Conservation (phyloP, 1,140 invertebrate genomes). For the Drosophila auraria region DNA sequence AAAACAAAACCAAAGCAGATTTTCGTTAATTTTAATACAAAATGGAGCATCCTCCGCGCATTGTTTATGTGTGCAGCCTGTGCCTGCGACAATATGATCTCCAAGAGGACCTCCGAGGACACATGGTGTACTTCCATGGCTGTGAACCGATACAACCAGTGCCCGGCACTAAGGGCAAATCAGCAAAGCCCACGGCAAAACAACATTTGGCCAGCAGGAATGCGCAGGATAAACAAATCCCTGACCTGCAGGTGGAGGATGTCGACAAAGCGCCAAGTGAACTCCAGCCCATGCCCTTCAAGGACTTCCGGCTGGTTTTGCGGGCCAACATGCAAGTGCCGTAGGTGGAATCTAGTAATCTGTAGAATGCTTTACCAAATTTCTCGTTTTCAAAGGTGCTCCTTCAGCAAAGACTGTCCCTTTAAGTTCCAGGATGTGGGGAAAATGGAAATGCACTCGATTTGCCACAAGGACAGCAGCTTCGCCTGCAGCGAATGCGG, state of each 20-base stretch:
- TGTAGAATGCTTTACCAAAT: background rate
- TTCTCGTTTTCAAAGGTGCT: conserved; percentile 81
- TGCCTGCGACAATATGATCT: conserved; percentile 86
- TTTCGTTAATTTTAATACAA: background rate
- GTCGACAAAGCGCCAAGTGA: conserved; percentile 19
- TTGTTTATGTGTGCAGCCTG: conserved; percentile 86
- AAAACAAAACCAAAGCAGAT: background rate
- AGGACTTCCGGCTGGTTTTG: conserved; percentile 72
- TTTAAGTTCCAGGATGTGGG: conserved; percentile 86
- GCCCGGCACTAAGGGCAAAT: conserved; percentile 12
- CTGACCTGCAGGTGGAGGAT: background rate
- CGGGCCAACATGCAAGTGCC: conserved; percentile 52
- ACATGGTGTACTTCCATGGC: conserved; percentile 85
- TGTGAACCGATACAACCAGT: conserved; percentile 36
- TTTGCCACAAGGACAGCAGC: conserved; percentile 85
- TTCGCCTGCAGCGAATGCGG: conserved; percentile 87
- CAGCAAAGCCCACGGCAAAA: conserved; percentile 9
- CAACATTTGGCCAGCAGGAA: background rate
- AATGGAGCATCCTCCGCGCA: conserved; percentile 53
- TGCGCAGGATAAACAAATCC: conserved; percentile 8
- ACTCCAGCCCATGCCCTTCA: conserved; percentile 72
- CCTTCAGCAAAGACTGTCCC: conserved; percentile 85
- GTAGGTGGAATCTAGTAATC: conserved; percentile 35
- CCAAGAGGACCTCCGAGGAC: conserved; percentile 85
- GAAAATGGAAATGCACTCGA: conserved; percentile 85